Percentiles rank a stretch among this genome's conserved stretches.
phyloP scores from a whole-genome alignment of 2,113 vertebrate species.

The Scalopus aquaticus region DNA sequence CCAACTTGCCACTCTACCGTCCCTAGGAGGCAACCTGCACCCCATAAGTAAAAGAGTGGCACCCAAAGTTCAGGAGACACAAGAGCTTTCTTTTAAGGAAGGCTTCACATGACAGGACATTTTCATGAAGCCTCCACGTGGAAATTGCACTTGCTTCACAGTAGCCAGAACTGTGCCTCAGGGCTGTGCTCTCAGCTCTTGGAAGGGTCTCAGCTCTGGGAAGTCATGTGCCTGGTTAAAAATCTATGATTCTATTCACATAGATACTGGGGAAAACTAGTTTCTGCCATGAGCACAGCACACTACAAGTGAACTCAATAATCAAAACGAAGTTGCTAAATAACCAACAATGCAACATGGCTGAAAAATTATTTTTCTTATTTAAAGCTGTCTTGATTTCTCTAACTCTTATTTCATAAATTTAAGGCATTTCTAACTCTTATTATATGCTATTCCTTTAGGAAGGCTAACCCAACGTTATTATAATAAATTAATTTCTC shows the following conservation, averaged over 20 bases:
- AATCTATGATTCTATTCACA: neutral
- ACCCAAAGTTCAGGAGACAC: neutral
- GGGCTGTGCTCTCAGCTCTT: neutral
- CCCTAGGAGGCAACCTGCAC: neutral
- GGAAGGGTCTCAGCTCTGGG: neutral
- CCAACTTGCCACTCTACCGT: neutral
- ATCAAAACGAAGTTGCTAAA: neutral
- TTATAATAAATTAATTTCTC: neutral
- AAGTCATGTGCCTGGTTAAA: neutral
- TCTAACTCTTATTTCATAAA: neutral
- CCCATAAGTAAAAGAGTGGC: neutral
- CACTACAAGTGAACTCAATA: neutral
- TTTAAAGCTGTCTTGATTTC: neutral
- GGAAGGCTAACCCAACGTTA: neutral
- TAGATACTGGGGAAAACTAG: neutral
- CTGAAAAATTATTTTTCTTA: neutral
- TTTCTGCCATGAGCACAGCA: neutral
- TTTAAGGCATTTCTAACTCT: neutral
- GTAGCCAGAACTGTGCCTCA: neutral
- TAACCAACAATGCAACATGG: neutral
- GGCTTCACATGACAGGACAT: neutral
- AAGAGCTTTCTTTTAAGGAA: neutral
- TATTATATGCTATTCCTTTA: neutral
- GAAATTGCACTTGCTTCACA: neutral
- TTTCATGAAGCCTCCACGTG: neutral